Conservation (phyloP, 2,113 vertebrate genomes). For the Phaethornis superciliosus region DNA sequence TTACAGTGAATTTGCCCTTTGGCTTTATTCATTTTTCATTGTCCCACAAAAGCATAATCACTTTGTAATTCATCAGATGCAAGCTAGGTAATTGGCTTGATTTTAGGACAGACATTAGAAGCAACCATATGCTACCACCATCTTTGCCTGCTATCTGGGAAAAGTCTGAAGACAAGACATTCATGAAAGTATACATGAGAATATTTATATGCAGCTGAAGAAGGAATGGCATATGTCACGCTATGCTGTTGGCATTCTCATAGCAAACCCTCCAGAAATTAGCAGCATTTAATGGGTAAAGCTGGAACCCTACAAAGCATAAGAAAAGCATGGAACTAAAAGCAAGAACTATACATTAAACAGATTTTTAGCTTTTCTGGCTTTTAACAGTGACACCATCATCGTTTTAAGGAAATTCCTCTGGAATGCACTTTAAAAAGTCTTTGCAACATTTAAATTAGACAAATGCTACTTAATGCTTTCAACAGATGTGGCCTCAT, state of each 20-base stretch:
- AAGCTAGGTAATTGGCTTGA: conserved; percentile 17
- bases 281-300: not conserved
- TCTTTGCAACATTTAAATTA: not conserved
- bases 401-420: not conserved
- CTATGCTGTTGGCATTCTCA: not conserved
- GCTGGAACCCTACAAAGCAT: not conserved
- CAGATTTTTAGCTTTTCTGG: not conserved
- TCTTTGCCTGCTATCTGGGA: not conserved
- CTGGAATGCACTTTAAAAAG: not conserved
- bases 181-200: not conserved
- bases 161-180: not conserved
- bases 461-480: not conserved
- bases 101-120: not conserved
- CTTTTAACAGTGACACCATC: not conserved
- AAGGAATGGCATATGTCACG: not conserved
- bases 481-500: not conserved
- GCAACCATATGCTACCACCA: not conserved
- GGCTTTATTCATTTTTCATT: not conserved
- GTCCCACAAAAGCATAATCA: not conserved
- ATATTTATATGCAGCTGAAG: not conserved
- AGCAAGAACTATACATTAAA: not conserved
- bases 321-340: not conserved
- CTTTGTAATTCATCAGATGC: not conserved
- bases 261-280: not conserved
- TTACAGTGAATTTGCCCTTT: not conserved